Evolutionary conservation across 2,113 vertebrate species (phyloP), one percentile per base, ranked within the genome.

Genomic region (Ondatra zibethicus): DNA sequence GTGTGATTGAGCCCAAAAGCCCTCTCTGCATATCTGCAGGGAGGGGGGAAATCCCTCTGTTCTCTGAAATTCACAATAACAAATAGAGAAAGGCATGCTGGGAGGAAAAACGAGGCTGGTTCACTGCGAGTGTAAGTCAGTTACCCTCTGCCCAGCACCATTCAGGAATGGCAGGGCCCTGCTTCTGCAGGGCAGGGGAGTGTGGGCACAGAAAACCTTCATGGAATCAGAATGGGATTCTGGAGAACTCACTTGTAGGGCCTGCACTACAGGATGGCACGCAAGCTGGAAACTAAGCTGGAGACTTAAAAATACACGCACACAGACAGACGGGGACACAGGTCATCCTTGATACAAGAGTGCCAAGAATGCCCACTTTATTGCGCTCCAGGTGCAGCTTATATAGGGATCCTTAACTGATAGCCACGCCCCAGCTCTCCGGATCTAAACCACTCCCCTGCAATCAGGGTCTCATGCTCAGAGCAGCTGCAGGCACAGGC

Each of bases 71-170:
- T 42, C 58, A 45, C 12, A 45, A 66, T 19, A 23, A 29, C 21
- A 47, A 66, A 86, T 1, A 3, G 29, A 86, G 82, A 47, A 66
- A 86, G 61, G 27, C 61, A 86, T 65, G 61, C 61, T 47, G 61
- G 61, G 82, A 66, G 6, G 25, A 27, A 13, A 13, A 7, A 7
- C 14, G 13, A 14, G 9, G 14, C 25, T 10, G 27, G 39, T 29
- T 65, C 25, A 0, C 42, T 31, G 16, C 9, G 10, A 11, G 61
- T 0, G 0, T 21, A 29, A 63, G 39, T 31, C 27, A 11, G 27
- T 31, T 33, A 17, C 65, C 82, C 84, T 68, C 42, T 68, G 42
- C 45, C 45, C 27, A 36, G 45, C 65, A 36, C 63, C 17, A 50
- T 23, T 70, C 65, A 87, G 84, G 50, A 23, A 86, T 14, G 42